Percentiles rank a stretch among this genome's conserved stretches.
Conservation (phyloP, 1,140 invertebrate species). For the Drosophila rhopaloa region DNA sequence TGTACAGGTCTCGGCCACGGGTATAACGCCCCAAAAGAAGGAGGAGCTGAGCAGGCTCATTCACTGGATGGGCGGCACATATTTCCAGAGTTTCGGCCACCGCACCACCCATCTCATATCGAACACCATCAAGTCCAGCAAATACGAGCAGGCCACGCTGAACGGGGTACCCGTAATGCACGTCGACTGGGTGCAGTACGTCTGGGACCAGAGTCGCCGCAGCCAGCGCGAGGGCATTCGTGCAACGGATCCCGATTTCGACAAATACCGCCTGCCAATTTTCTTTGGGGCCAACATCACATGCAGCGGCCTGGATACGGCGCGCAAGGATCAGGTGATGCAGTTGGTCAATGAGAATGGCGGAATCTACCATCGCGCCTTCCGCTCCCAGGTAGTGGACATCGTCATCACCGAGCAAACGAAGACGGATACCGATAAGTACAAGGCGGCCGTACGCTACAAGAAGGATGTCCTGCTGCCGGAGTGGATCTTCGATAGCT, state of each 20-base stretch:
- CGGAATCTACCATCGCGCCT: constrained; percentile 86
- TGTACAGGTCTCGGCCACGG: constrained; percentile 90
- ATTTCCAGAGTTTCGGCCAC: constrained; percentile 88
- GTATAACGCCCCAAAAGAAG: constrained; percentile 87
- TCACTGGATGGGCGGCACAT: constrained; percentile 93
- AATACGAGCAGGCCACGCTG: constrained; percentile 91
- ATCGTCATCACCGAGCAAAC: constrained; percentile 84
- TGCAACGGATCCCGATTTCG: constrained; percentile 88
- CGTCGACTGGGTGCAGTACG: constrained; percentile 91
- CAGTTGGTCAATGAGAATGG: constrained; percentile 90
- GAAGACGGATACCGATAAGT: constrained; percentile 91
- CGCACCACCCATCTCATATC: constrained; percentile 94
- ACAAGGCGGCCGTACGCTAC: constrained; percentile 90
- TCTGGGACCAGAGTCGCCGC: constrained; percentile 89
- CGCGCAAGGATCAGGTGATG: constrained; percentile 89
- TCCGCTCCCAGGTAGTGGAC: constrained; percentile 84
- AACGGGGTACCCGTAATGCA: constrained; percentile 90
- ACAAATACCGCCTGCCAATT: constrained; percentile 89
- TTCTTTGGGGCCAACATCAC: constrained; percentile 93
- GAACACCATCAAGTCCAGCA: constrained; percentile 89
- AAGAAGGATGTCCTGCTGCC: constrained; percentile 90
- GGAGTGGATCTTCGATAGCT: constrained; percentile 92
- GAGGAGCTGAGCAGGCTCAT: constrained; percentile 89
- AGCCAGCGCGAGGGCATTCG: constrained; percentile 85
- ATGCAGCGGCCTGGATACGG: constrained; percentile 89